A percentile compares a stretch with the other conserved stretches of the same genome.
Evolutionary conservation across 92 coral and sea anemone genomes (phyloP).

Genomic region (Diadumene lineata): DNA sequence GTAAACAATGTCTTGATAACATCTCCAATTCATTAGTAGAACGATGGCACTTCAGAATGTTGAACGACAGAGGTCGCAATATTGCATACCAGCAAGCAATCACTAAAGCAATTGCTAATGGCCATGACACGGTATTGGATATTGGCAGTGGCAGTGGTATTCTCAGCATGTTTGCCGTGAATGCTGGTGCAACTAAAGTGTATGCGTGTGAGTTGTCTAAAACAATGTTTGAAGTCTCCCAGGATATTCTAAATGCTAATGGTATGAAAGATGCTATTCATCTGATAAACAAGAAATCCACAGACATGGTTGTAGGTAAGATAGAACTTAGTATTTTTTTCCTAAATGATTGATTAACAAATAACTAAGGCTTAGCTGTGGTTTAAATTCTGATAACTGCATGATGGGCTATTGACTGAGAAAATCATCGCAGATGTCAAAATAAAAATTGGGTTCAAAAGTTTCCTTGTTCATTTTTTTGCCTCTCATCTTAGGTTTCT

Average conservation of each 20-base stretch:
- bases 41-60: constrained; percentile 99
- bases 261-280: constrained; percentile 69
- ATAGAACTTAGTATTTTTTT: not conserved
- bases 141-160: constrained; percentile 98
- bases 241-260: constrained; percentile 79
- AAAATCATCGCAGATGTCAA: too few species aligned
- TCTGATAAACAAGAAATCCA: constrained; percentile 83
- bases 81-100: constrained; percentile 85
- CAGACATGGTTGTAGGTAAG: constrained; percentile 68
- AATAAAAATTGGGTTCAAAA: too few species aligned
- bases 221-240: constrained; percentile 92
- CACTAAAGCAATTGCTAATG: constrained; percentile 59
- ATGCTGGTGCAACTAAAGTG: constrained; percentile 86
- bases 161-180: constrained; percentile 94
- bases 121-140: constrained; percentile 74
- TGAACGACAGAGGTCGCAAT: constrained; percentile 85
- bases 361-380: too few species aligned
- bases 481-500: too few species aligned
- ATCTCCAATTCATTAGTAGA: constrained; percentile 87
- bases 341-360: too few species aligned
- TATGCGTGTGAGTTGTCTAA: constrained; percentile 97
- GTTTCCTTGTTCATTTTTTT: too few species aligned
- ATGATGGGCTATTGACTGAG: too few species aligned
- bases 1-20: constrained; percentile 82
- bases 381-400: too few species aligned